Evolutionary conservation across 2,113 vertebrate species (phyloP), one percentile per base, ranked within the genome.

Genomic region (Cyprinodon variegatus): DNA sequence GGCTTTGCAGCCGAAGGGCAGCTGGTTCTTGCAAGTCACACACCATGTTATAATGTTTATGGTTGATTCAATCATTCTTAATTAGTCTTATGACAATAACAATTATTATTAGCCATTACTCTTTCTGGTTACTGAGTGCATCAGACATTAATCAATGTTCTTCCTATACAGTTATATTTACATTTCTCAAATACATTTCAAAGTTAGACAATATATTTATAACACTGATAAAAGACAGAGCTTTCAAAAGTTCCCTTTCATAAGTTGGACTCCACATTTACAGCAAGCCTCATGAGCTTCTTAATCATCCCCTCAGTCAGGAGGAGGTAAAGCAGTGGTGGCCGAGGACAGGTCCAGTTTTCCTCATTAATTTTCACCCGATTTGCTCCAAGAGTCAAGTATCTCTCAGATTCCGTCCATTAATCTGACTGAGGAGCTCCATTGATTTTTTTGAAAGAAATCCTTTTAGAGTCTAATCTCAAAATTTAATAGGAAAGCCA

Each of bases 281-380:
- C 83, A 83, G 73, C 90, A 93, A 92, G 93, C 83, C 90, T 93
- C 90, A 94, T 92, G 88, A 92, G 86, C 74, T 93, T 88, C 89
- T 89, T 94, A 94, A 94, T 94, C 92, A 93, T 91, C 89, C 90
- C 90, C 83, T 91, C 89, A 89, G 92, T 84, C 89, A 86, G 78
- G 82, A 85, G 81, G 79, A 87, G 82, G 82, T 75, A 86, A 81
- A 89, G 73, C 62, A 79, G 79, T 74, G 79, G 84, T 84, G 70
- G 77, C 22, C 86, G 61, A 71, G 78, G 77, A 86, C 60, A 79
- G 71, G 90, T 91, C 87, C 90, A 87, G 89, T 90, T 83, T 90
- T 86, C 88, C 81, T 92, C 93, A 93, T 94, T 93, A 94, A 92
- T 91, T 94, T 89, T 88, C 85, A 86, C 91, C 86, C 86, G 90